Base-by-base conservation (phyloP, 2,113 vertebrate species). In the Ceratotherium simum region DNA sequence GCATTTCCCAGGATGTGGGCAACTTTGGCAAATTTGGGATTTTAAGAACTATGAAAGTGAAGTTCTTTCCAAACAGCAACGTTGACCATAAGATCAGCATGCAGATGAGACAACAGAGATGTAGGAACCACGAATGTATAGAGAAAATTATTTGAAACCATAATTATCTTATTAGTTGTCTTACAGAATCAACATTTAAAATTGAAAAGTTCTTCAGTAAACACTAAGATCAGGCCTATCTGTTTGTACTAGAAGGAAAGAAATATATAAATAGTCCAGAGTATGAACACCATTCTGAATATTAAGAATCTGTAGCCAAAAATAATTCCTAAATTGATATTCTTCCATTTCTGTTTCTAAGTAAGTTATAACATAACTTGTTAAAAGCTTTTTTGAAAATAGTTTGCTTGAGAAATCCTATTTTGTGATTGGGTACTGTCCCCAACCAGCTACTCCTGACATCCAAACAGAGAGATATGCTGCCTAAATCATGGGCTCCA, bases 121-220 rank as follows among this genome's bases (percentile, higher is more conserved):
- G 8, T 62, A 65, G 0, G 8, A 51, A 58, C 2, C 2, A 9
- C 46, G 31, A 78, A 65, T 1, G 65, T 65, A 54, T 0, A 14
- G 31, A 82, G 10, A n/a, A 70, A 85, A 67, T 16, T n/a, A 84
- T 51, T 93, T 93, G 46, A 73, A 88, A 58, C 3, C 25, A 27
- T 54, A 51, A 56, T 82, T 25, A 72, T 79, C 14, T 73, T 79
- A 70, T 42, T 56, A n/a, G 29, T 56, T 36, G 16, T 51, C 75
- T 87, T 87, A 81, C 51, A 79, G 14, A 80, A 94, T 75, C 36
- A 79, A 76, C 18, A 82, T 56, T 58, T 89, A 79, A 82, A 94
- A 39, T 56, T 33, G 12, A 62, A 92, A 90, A 48, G 3, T 78
- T 86, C 3, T 81, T 92, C 62, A 82, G 17, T 42, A 82, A 80